phyloP scores from a whole-genome alignment of 2,113 vertebrate species.

The Gasterosteus aculeatus region DNA sequence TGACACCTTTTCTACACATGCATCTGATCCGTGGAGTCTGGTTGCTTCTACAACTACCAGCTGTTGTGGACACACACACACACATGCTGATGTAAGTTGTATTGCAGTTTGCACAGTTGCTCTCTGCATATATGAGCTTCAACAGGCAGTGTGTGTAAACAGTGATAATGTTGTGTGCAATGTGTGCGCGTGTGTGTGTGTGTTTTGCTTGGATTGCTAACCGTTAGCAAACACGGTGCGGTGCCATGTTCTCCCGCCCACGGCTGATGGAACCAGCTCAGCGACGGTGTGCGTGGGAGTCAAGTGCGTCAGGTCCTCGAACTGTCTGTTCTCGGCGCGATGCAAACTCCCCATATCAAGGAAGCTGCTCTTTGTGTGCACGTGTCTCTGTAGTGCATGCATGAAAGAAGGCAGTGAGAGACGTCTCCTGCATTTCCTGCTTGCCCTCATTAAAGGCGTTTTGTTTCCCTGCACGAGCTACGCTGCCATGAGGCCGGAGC shows the following conservation, averaged over 20 bases:
- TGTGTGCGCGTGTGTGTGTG: constrained; percentile 43
- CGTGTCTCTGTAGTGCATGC: constrained; percentile 3
- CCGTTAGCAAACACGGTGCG: constrained; percentile 62
- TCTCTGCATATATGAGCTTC: constrained; percentile 60
- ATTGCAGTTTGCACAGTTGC: constrained; percentile 66
- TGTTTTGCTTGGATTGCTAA: constrained; percentile 50
- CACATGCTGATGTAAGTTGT: constrained; percentile 52
- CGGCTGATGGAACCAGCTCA: constrained; percentile 58
- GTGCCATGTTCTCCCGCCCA: constrained; percentile 61
- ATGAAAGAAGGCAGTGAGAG: constrained; percentile 30
- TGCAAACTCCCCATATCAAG: constrained; percentile 49
- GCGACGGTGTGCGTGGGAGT: constrained; percentile 67
- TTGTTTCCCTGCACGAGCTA: background rate
- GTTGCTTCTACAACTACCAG: constrained; percentile 42
- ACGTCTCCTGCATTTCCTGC: constrained; percentile 6
- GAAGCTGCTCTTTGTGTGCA: constrained; percentile 11
- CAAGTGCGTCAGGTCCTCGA: constrained; percentile 47
- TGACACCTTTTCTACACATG: constrained; percentile 3
- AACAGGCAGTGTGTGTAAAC: constrained; percentile 74
- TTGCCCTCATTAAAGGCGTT: constrained; percentile 30
- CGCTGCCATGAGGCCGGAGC: constrained; percentile 7
- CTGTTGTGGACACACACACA: constrained; percentile 43
- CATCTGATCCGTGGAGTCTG: constrained; percentile 10
- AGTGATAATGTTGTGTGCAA: constrained; percentile 67
- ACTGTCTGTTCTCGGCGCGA: constrained; percentile 42